Conservation (phyloP, 2,888 invertebrate species). For the Tipula confusa region DNA sequence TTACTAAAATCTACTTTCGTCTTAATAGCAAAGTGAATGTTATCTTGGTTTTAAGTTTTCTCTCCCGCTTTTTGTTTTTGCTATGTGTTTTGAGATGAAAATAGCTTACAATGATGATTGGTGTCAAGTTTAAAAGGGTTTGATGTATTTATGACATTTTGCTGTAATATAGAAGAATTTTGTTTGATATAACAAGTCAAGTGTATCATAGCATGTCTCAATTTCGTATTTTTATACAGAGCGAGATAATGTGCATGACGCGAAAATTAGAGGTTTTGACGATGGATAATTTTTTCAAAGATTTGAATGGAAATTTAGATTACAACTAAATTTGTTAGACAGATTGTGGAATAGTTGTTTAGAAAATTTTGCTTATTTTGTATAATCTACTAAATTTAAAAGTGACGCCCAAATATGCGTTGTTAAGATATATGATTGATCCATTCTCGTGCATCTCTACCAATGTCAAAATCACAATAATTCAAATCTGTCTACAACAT, state of each 20-base stretch:
- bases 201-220: neutral
- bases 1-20: neutral
- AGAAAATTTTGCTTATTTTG: too few relatives aligned
- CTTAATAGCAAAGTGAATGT: neutral
- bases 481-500: too few relatives aligned
- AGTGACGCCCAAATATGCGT: too few relatives aligned
- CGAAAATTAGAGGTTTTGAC: neutral
- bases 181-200: neutral
- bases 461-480: too few relatives aligned
- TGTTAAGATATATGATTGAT: too few relatives aligned
- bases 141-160: neutral
- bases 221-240: neutral
- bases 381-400: too few relatives aligned
- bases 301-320: too few relatives aligned
- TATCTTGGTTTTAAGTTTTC: neutral
- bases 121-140: neutral
- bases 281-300: too few relatives aligned
- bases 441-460: too few relatives aligned
- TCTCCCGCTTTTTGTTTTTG: neutral
- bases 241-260: neutral
- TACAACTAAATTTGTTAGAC: too few relatives aligned
- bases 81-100: neutral
- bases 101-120: neutral
- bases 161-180: neutral
- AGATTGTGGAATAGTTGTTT: too few relatives aligned